Base-by-base conservation (phyloP, 2,888 invertebrate genomes). In the Calliscelio sp. region DNA sequence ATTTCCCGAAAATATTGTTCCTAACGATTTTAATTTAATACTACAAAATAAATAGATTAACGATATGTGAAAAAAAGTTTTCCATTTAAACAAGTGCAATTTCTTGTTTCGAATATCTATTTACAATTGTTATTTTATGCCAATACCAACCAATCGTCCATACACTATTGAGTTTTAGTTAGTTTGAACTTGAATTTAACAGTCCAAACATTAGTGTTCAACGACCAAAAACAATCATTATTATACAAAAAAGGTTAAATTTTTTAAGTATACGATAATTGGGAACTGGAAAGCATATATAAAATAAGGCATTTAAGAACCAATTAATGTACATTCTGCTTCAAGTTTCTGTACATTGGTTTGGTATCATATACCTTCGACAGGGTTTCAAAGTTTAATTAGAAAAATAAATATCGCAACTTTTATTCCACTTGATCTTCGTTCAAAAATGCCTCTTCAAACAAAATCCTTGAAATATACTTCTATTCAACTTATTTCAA, bases 321-420 rank as follows among this genome's bases (percentile, higher is more conserved):
- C 55, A 55, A 55, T 55, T 55, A 55, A 55, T 6, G 16, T 16
- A 18, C 16, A 32, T 4, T 41, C 2, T 10, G n/a, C 14, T 41
- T 2, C 2, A 41, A 8, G 11, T 8, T 14, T 3, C 10, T 41
- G 38, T 14, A 41, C 10, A 41, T 14, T 14, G 10, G 14, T 14
- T 41, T 5, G n/a, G 10, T 41, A 2, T 14, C 14, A 14, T 41
- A 41, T 41, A 41, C 32, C 10, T 32, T 14, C 16, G 32, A n/a
- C 10, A 25, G 18, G 32, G 4, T 32, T 32, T 28, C 7, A n/a
- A 16, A 32, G 32, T 28, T 55, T 55, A 32, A 55, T 16, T 55
- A 32, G 16, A 55, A 32, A 55, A 55, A 32, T 55, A 55, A 18
- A 55, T 32, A 55, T 53, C 53, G 32, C 28, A 8, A 55, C n/a